Evolutionary conservation across 2,113 vertebrate species (phyloP).

Genomic region (Cinclus mexicanus): DNA sequence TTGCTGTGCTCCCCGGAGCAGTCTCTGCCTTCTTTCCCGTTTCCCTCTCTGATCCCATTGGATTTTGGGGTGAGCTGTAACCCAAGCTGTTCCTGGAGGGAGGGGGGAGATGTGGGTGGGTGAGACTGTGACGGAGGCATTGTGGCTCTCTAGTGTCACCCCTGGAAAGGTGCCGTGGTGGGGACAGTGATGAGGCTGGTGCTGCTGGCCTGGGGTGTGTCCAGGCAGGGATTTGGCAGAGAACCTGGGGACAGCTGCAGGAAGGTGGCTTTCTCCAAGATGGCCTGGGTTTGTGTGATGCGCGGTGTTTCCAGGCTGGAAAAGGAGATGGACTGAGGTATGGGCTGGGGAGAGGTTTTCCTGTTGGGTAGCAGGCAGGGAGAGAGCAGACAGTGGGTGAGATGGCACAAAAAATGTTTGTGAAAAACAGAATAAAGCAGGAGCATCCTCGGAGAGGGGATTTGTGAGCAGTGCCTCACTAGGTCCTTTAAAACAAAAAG

Average conservation of each 20-base stretch:
- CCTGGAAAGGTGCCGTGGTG: accelerated
- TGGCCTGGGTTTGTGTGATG: background rate
- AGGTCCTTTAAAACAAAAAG: background rate
- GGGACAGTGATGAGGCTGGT: accelerated
- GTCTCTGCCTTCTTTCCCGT: background rate
- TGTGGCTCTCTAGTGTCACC: background rate
- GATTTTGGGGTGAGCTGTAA: background rate
- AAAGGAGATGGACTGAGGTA: background rate
- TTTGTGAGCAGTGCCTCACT: background rate
- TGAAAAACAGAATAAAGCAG: constrained; percentile 33
- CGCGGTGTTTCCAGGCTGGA: accelerated
- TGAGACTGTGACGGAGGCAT: background rate
- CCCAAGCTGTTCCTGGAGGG: background rate
- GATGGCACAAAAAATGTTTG: accelerated
- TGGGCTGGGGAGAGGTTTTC: background rate
- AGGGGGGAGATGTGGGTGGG: accelerated
- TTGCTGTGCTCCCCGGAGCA: background rate
- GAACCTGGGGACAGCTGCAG: background rate
- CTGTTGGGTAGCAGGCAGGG: background rate
- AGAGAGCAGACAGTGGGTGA: background rate
- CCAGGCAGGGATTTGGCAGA: background rate
- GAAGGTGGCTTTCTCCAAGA: background rate
- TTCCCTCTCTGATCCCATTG: background rate
- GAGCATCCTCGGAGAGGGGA: background rate
- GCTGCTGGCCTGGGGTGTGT: accelerated